Percentiles rank a stretch among this genome's conserved stretches.
phyloP scores from a whole-genome alignment of 2,797 vertebrate species.

The Malurus leucopterus region DNA sequence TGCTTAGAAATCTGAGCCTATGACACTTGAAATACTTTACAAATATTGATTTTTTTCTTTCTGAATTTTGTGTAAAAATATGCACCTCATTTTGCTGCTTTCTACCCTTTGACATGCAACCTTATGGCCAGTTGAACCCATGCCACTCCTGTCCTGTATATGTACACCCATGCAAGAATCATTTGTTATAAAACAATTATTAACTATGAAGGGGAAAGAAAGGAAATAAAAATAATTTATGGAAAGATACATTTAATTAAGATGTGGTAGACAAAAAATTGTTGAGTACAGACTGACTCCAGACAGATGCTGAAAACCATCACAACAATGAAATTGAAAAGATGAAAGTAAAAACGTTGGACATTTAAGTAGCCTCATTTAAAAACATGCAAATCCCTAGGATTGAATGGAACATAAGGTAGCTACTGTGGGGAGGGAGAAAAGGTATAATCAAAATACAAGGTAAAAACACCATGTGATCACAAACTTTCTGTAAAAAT shows the following conservation, averaged over 20 bases:
- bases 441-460: neutral
- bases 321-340: neutral
- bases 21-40: fast-evolving
- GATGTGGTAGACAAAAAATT: neutral
- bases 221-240: neutral
- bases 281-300: neutral
- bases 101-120: neutral
- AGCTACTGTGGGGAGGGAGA: neutral
- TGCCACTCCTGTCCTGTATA: neutral
- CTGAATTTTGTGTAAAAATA: neutral
- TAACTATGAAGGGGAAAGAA: neutral
- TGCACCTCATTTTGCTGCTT: neutral
- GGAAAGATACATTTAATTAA: neutral
- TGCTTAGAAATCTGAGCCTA: neutral
- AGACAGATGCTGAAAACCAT: neutral
- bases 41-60: neutral
- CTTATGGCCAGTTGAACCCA: fast-evolving
- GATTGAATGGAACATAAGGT: neutral
- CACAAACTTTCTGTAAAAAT: neutral
- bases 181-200: neutral
- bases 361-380: neutral
- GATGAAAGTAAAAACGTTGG: neutral
- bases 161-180: neutral
- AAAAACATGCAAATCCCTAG: neutral
- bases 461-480: neutral